These are phyloP conservation scores for Caprella mutica DNA, from an alignment of 2,888 invertebrate genomes.

Conservation along the genomic window DNA sequence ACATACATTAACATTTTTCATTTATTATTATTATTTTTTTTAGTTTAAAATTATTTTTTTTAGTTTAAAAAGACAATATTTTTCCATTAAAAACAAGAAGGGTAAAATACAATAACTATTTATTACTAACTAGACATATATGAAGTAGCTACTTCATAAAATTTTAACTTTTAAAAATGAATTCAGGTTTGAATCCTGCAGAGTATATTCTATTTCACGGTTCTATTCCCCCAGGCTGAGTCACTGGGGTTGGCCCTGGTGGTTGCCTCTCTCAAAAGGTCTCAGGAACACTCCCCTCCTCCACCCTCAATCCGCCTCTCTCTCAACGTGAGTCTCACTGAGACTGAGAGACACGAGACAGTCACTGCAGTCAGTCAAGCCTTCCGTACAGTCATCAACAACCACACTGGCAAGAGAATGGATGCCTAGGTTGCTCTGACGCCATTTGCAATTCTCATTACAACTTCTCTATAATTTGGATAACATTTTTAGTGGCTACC, in stretches of 20 bases:
- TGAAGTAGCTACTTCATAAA: too few relatives aligned
- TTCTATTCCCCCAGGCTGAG: conserved; percentile 14
- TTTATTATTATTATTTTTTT: not conserved
- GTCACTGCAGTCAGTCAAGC: conserved; percentile 10
- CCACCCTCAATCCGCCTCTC: conserved; percentile 62
- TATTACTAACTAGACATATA: too few relatives aligned
- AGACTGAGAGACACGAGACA: conserved; percentile 13
- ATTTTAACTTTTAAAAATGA: not conserved
- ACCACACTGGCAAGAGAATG: too few relatives aligned
- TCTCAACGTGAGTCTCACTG: conserved; percentile 16
- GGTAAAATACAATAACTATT: too few relatives aligned
- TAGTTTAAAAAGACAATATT: too few relatives aligned
- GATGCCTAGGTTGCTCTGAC: too few relatives aligned
- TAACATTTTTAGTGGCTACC: too few relatives aligned
- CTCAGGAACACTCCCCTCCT: conserved; percentile 53
- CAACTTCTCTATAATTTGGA: too few relatives aligned
- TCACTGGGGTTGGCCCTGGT: conserved; percentile 47
- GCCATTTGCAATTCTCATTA: too few relatives aligned
- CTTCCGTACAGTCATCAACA: not conserved
- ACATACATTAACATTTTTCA: not conserved
- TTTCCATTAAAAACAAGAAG: too few relatives aligned
- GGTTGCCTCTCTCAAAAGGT: conserved; percentile 56
- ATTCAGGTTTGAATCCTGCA: not conserved
- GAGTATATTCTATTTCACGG: not conserved
- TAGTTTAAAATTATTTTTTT: not conserved